These are phyloP conservation scores for Aproaerema taeniolella DNA, from an alignment of 2,888 invertebrate species.

Conservation along the genomic window DNA sequence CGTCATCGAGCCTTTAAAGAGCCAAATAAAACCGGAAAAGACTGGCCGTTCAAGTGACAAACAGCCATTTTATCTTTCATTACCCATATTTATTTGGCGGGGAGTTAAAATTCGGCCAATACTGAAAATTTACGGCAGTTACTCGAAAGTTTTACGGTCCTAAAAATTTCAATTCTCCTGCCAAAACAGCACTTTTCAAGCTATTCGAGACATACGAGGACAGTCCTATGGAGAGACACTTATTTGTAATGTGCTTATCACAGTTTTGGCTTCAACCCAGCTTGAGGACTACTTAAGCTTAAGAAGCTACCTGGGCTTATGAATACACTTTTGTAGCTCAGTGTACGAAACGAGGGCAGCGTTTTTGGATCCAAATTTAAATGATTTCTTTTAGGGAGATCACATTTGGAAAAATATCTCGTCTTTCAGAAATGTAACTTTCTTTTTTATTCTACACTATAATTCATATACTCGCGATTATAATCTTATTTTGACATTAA, in stretches of 20 bases:
- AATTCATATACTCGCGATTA: too few species aligned
- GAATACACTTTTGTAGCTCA: too few species aligned
- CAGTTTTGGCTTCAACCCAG: constrained; percentile 48
- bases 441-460: too few species aligned
- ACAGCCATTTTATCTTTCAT: constrained; percentile 2
- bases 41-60: too few species aligned
- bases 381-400: background rate
- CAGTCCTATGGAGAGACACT: constrained; percentile 36
- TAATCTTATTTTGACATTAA: too few species aligned
- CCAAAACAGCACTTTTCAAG: constrained; percentile 25
- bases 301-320: constrained; percentile 47
- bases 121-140: background rate
- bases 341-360: too few species aligned
- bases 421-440: too few species aligned
- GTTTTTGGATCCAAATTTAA: background rate
- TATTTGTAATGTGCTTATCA: constrained; percentile 55
- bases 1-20: too few species aligned
- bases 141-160: constrained; percentile 5
- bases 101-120: constrained; percentile 6
- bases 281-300: constrained; percentile 44
- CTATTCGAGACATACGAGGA: constrained; percentile 34
- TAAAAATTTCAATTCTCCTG: constrained; percentile 11
- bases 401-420: background rate
- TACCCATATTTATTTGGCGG: constrained; percentile 3
- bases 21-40: too few species aligned